Conservation (phyloP, 2,113 vertebrate species). For the Zosterops pallidus region DNA sequence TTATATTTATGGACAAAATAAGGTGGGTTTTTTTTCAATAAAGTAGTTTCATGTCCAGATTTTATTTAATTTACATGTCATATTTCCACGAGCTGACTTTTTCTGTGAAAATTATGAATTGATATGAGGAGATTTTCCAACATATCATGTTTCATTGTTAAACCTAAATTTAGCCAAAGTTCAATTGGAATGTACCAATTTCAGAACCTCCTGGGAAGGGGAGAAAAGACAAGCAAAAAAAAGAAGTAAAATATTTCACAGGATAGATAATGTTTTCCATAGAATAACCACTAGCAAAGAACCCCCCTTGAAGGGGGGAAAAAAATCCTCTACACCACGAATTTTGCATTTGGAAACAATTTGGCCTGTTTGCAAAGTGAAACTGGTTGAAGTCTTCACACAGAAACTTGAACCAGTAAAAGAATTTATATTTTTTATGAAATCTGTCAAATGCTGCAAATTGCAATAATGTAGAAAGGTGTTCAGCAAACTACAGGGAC, state of each 20-base stretch:
- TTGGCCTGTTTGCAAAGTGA: background rate
- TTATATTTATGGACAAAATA: background rate
- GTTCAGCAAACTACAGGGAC: background rate
- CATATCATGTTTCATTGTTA: background rate
- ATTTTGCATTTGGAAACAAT: background rate
- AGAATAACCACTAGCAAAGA: background rate
- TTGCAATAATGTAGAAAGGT: slow-evolving; percentile 18
- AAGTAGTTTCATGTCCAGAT: background rate
- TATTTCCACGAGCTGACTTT: background rate
- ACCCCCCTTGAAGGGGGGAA: accelerated
- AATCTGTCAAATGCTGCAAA: slow-evolving; percentile 5
- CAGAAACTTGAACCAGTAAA: background rate
- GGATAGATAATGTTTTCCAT: slow-evolving; percentile 12
- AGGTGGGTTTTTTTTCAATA: background rate
- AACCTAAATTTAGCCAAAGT: slow-evolving; percentile 27
- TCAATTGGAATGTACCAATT: slow-evolving; percentile 21
- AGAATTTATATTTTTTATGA: background rate
- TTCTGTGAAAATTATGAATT: background rate
- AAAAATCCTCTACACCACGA: background rate
- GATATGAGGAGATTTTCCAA: background rate
- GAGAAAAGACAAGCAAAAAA: background rate
- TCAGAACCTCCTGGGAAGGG: background rate
- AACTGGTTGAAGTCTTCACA: background rate
- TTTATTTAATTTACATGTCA: background rate
- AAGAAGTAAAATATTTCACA: slow-evolving; percentile 4